Percentiles rank a stretch among this genome's conserved stretches.
Conservation (phyloP, 2,113 vertebrate species). For the Pantherophis guttatus region DNA sequence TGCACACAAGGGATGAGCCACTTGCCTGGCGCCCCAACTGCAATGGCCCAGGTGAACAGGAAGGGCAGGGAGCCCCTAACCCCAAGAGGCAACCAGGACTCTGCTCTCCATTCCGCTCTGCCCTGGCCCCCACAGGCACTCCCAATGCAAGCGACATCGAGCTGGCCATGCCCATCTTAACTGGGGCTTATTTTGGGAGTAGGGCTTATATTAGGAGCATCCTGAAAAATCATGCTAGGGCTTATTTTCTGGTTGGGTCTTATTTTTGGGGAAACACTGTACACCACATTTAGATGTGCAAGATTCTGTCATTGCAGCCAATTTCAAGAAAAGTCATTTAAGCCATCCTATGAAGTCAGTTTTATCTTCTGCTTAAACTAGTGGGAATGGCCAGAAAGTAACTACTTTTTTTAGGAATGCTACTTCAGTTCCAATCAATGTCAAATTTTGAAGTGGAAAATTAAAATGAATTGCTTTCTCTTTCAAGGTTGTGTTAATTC, state of each 20-base stretch:
- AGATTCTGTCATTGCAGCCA: neutral
- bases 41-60: neutral
- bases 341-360: neutral
- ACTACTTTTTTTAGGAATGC: neutral
- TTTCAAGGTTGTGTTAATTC: neutral
- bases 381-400: neutral
- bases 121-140: too few species aligned
- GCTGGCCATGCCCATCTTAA: too few species aligned
- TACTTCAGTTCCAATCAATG: neutral
- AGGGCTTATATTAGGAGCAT: too few species aligned
- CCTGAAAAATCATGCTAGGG: too few species aligned
- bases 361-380: neutral
- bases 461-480: neutral
- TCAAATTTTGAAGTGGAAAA: neutral
- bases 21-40: rapidly evolving
- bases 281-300: neutral
- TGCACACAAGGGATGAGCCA: neutral
- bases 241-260: too few species aligned
- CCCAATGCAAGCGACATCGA: too few species aligned
- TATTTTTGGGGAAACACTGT: neutral
- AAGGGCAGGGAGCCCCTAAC: neutral
- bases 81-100: neutral
- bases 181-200: too few species aligned
- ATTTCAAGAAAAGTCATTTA: neutral
- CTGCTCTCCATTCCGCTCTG: too few species aligned